phyloP scores from a whole-genome alignment of 2,113 vertebrate species.

The Opisthocomus hoazin region DNA sequence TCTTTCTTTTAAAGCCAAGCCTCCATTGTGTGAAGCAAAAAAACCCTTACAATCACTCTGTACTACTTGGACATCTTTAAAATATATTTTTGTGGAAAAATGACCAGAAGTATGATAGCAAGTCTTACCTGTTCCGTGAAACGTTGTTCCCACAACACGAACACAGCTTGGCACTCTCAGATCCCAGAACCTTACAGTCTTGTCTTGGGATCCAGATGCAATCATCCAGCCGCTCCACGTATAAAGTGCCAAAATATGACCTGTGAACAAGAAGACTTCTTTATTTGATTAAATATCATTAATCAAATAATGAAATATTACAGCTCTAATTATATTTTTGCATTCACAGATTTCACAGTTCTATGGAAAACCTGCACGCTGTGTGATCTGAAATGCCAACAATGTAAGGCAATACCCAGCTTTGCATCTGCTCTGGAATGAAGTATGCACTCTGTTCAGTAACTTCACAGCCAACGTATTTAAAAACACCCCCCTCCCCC shows the following conservation, averaged over 20 bases:
- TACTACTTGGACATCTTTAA: background rate
- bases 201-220: slow-evolving; percentile 95
- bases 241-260: slow-evolving; percentile 97
- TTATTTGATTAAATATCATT: background rate
- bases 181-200: slow-evolving; percentile 98
- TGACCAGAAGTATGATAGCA: background rate
- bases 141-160: slow-evolving; percentile 93
- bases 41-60: rapidly evolving
- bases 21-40: background rate
- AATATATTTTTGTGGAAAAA: background rate
- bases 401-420: background rate
- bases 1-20: background rate
- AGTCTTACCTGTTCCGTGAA: slow-evolving; percentile 90
- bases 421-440: background rate
- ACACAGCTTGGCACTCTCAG: slow-evolving; percentile 96
- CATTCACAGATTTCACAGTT: background rate
- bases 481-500: background rate
- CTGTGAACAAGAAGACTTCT: slow-evolving; percentile 56
- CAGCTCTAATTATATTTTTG: background rate
- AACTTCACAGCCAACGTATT: background rate
- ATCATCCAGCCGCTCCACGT: slow-evolving; percentile 99
- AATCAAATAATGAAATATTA: background rate
- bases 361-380: background rate
- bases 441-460: background rate
- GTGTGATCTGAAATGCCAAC: background rate